Evolutionary conservation across 2,797 vertebrate genomes (phyloP), one percentile per base, ranked within the genome.

Genomic region (Taeniopygia guttata): DNA sequence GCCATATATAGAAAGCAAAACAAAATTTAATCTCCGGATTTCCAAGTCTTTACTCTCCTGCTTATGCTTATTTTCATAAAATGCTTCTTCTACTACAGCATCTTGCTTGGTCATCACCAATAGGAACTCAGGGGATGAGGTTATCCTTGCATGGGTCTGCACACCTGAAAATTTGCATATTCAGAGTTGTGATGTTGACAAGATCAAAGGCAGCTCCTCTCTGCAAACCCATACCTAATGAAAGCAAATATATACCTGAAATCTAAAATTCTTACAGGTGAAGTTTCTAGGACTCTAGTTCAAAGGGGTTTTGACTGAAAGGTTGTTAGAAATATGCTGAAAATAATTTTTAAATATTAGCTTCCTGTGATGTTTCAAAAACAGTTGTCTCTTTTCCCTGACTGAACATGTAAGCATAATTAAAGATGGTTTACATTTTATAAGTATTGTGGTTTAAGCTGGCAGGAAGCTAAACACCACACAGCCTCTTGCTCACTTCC

Each of bases 1-100:
- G 11, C 6, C 38, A 32, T 0, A 1, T 3, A 80, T 7, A 54
- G 16, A 5, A 10, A 13, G 2, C 5, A 77, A 73, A 88, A 16
- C 5, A 59, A 87, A 83, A 34, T n/a, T 36, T 52, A 6, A 34
- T 7, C 42, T 90, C 16, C 85, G 16, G 19, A 54, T 10, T 84
- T 46, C 7, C 8, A 48, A 20, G 26, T 16, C 25, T 30, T n/a
- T 64, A 16, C 2, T 76, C 6, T 69, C 13, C 21, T 86, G 27
- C 1, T 8, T 22, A 8, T 10, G 2, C 2, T 62, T 5, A 32
- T 62, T 82, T 72, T 66, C 11, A 27, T 60, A 5, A 18, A 55
- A 43, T 2, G 23, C 30, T 8, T 51, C 34, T 81, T 49, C 51
- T 55, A 11, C 15, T 32, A 10, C 21, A 46, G 16, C 7, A 5